Evolutionary conservation across 2,797 vertebrate genomes (phyloP), one percentile per base, ranked within the genome.

Genomic region (Allobates femoralis): DNA sequence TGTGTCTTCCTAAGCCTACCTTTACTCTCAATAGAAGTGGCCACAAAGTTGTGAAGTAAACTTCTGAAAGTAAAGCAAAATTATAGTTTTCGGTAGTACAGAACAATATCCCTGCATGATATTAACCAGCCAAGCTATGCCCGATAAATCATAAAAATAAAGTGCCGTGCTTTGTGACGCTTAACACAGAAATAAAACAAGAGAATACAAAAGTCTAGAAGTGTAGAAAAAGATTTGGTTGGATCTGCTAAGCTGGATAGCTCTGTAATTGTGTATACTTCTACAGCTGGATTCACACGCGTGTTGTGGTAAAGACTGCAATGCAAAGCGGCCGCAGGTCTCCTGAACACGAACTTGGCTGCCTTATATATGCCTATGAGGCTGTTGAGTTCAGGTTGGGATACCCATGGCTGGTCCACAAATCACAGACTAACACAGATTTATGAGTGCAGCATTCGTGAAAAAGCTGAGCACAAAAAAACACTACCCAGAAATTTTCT

Each of bases 111-210:
- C 51, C 26, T 32, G 28, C 15, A 55, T 12, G 23, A 11, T 55
- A 56, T 26, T 28, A 55, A 56, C 53, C 30, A 21, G 16, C 23
- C 58, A 79, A 58, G 11, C 76, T 26, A 34, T 12, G 32, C n/a
- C 37, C 4, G 23, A 50, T 23, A 73, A 71, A 46, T 60, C 37
- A 41, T 2, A 60, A 58, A 10, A 37, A 73, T 12, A 75, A 51
- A 53, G 16, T 16, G 37, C 18, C 55, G 64, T 51, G 41, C 26
- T 51, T 69, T 55, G 79, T 81, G 64, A 81, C 21, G 50, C 30
- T 71, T 69, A 28, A 56, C 80, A 82, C 21, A 86, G 23, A 37
- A 73, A 67, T 81, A 60, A 60, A 76, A 84, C n/a, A 79, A 79
- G 56, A 5, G 53, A 55, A 74, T 74, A 73, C 26, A 73, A n/a